Evolutionary conservation across 1,140 invertebrate species (phyloP).

Genomic region (Homalodisca vitripennis): DNA sequence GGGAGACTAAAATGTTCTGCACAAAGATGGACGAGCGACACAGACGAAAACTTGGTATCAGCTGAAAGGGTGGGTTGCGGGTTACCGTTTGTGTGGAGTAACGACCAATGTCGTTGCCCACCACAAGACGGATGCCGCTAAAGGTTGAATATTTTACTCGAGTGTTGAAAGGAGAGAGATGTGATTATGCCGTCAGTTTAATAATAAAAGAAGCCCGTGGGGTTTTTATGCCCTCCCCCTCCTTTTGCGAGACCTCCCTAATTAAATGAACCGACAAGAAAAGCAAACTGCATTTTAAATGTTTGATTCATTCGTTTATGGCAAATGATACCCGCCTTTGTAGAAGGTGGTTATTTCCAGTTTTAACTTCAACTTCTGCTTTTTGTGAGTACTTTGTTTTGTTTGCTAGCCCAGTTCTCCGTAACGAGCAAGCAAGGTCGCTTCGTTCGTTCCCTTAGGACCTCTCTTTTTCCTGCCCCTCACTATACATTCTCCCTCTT

Average conservation of each 20-base stretch:
- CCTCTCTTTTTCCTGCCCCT: constrained; percentile 5
- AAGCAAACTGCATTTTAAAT: constrained; percentile 43
- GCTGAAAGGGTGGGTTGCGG: no score
- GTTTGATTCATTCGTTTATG: constrained; percentile 31
- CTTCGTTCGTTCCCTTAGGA: neutral
- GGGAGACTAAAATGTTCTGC: no score
- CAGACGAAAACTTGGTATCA: no score
- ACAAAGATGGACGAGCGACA: no score
- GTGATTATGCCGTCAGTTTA: constrained; percentile 27
- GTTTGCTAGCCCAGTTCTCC: neutral
- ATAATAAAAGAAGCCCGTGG: constrained; percentile 39
- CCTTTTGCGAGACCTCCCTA: constrained; percentile 35
- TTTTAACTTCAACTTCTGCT: constrained; percentile 4
- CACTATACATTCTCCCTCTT: neutral
- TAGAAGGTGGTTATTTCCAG: constrained; percentile 21
- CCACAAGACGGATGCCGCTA: no score
- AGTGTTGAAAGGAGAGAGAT: constrained; percentile 13
- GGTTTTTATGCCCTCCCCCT: constrained; percentile 29
- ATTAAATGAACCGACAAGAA: constrained; percentile 43
- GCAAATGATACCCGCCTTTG: constrained; percentile 4
- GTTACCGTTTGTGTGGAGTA: no score
- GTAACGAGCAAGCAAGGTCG: constrained; percentile 6
- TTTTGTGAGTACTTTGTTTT: constrained; percentile 14
- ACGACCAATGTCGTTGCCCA: no score
- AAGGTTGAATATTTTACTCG: no score